phyloP scores from a whole-genome alignment of 2,113 vertebrate genomes.

The Dasyurus viverrinus region DNA sequence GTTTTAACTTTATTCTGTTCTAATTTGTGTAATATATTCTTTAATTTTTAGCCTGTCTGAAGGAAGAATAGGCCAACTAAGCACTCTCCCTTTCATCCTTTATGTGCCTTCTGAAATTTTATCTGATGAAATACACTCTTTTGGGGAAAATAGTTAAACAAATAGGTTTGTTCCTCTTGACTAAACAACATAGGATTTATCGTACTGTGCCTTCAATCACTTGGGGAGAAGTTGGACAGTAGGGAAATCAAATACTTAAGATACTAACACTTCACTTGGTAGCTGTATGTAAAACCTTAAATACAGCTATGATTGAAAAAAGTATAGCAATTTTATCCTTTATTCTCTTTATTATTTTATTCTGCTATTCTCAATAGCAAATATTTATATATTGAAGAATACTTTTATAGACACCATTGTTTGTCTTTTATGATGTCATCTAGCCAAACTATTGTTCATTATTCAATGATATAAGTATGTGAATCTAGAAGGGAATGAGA shows the following conservation, averaged over 20 bases:
- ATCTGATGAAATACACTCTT: neutral
- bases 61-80: neutral
- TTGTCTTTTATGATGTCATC: neutral
- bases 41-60: neutral
- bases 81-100: conserved; percentile 3
- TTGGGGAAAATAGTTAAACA: neutral
- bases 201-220: too few species aligned
- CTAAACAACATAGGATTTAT: too few species aligned
- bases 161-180: neutral
- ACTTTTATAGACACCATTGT: neutral
- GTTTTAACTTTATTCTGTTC: neutral
- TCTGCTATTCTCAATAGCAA: neutral
- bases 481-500: too few species aligned
- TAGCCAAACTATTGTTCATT: neutral
- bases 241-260: neutral
- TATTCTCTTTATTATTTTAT: too few species aligned
- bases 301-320: neutral
- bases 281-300: neutral
- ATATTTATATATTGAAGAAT: neutral
- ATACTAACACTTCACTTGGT: neutral
- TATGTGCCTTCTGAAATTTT: conserved; percentile 28
- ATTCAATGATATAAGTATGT: neutral
- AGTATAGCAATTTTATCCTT: neutral
- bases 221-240: neutral
- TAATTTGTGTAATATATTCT: neutral